Evolutionary conservation across 2,797 vertebrate species (phyloP).

Genomic region (Silurus aristotelis): DNA sequence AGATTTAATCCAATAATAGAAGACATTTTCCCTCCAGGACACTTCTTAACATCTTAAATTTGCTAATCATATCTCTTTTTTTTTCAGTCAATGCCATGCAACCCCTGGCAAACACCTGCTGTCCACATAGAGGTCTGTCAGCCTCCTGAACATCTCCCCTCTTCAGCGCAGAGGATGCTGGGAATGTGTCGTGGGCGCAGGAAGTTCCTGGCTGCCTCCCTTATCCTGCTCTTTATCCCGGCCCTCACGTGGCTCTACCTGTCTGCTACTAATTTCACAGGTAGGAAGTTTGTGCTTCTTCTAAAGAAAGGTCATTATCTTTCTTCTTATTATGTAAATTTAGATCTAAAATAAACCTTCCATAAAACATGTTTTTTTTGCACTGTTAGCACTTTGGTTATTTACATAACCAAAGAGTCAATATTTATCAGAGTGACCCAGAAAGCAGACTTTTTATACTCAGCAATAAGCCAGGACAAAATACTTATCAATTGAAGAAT

Average conservation of each 20-base stretch:
- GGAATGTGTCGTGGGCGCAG: constrained; percentile 97
- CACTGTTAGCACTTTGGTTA: constrained; percentile 18
- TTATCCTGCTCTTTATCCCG: constrained; percentile 91
- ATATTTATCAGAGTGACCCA: constrained; percentile 22
- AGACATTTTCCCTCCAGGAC: neutral
- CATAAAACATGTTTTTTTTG: constrained; percentile 3
- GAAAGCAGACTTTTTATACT: constrained; percentile 35
- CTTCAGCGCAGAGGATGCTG: constrained; percentile 88
- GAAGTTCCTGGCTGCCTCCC: constrained; percentile 94
- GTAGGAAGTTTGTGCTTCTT: constrained; percentile 67
- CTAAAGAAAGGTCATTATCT: neutral
- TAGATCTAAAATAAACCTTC: neutral
- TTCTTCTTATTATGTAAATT: neutral
- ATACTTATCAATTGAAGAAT: neutral
- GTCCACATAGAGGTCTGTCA: constrained; percentile 79
- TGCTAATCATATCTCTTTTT: constrained; percentile 7
- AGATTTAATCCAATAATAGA: neutral
- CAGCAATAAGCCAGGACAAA: constrained; percentile 7
- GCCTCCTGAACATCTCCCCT: constrained; percentile 67
- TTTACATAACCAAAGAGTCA: constrained; percentile 16
- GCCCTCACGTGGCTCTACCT: constrained; percentile 97
- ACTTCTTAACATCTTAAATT: neutral
- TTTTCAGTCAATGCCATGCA: constrained; percentile 82
- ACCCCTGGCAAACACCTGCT: constrained; percentile 77
- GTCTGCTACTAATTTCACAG: constrained; percentile 91